Evolutionary conservation across 1,140 invertebrate genomes (phyloP).

Genomic region (Penaeus indicus): DNA sequence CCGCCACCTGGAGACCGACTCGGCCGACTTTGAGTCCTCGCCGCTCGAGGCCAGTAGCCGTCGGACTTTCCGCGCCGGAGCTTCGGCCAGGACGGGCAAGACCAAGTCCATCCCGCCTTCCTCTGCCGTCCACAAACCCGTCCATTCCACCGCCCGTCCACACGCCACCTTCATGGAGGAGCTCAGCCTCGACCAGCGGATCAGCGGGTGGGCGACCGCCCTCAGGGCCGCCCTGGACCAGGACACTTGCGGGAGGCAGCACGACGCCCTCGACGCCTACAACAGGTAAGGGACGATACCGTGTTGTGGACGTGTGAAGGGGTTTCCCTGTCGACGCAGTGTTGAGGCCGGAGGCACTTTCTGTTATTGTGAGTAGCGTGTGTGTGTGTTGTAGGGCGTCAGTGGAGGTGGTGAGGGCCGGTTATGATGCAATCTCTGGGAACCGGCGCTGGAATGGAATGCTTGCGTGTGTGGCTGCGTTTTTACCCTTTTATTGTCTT

Average conservation of each 20-base stretch:
- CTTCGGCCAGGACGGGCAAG: too few relatives aligned
- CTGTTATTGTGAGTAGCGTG: not conserved
- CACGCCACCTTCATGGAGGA: conserved; percentile 29
- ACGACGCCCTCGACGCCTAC: conserved; percentile 40
- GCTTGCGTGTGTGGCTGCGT: too few relatives aligned
- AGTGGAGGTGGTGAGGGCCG: too few relatives aligned
- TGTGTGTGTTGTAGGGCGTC: too few relatives aligned
- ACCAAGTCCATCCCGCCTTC: not conserved
- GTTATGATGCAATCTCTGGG: too few relatives aligned
- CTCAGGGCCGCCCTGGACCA: conserved; percentile 33
- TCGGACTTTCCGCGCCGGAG: not conserved
- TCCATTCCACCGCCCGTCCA: not conserved
- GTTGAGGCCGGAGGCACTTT: not conserved
- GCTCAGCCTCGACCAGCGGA: not conserved
- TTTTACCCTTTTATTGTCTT: too few relatives aligned
- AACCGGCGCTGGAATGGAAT: too few relatives aligned
- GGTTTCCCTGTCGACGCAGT: too few relatives aligned
- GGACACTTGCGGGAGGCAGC: not conserved
- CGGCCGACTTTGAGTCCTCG: conserved; percentile 36
- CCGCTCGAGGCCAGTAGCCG: not conserved
- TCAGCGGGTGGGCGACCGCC: conserved; percentile 7
- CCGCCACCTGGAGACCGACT: conserved; percentile 24
- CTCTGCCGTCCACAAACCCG: conserved; percentile 30
- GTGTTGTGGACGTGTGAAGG: not conserved
- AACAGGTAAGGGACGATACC: conserved; percentile 21